phyloP scores from a whole-genome alignment of 2,797 vertebrate species.

The Rhinella marina region DNA sequence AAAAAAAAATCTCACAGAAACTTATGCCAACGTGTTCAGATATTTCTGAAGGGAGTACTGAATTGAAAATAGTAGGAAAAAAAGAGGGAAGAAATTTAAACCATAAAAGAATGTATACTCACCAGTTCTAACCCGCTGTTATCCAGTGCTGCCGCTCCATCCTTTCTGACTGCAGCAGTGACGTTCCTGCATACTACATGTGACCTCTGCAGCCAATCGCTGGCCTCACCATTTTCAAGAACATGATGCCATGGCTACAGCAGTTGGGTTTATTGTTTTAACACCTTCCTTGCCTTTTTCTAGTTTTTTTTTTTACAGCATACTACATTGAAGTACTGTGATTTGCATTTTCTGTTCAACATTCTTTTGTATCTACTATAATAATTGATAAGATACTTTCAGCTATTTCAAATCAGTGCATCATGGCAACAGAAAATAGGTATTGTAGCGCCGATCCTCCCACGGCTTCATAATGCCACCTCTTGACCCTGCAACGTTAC shows the following conservation, averaged over 20 bases:
- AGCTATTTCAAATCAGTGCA: neutral
- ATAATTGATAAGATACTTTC: neutral
- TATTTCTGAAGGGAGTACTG: no score
- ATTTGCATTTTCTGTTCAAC: neutral
- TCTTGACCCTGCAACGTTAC: neutral
- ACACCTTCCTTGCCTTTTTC: neutral
- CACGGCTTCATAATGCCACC: constrained; percentile 24
- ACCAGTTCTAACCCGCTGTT: no score
- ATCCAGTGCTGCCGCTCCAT: no score
- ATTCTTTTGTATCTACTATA: neutral
- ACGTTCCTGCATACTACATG: no score
- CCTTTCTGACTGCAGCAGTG: no score
- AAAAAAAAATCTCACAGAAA: neutral
- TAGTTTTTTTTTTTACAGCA: neutral
- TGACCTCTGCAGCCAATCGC: no score
- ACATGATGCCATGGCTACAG: no score
- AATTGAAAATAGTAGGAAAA: no score
- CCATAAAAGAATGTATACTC: no score
- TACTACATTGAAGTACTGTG: neutral
- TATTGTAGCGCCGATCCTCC: neutral
- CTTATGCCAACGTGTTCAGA: neutral
- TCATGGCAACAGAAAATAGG: neutral
- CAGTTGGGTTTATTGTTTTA: no score
- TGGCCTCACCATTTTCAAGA: no score
- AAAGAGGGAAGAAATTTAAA: no score